These are phyloP conservation scores for Siniperca obscura DNA, from an alignment of 2,797 vertebrate genomes.

Conservation along the genomic window DNA sequence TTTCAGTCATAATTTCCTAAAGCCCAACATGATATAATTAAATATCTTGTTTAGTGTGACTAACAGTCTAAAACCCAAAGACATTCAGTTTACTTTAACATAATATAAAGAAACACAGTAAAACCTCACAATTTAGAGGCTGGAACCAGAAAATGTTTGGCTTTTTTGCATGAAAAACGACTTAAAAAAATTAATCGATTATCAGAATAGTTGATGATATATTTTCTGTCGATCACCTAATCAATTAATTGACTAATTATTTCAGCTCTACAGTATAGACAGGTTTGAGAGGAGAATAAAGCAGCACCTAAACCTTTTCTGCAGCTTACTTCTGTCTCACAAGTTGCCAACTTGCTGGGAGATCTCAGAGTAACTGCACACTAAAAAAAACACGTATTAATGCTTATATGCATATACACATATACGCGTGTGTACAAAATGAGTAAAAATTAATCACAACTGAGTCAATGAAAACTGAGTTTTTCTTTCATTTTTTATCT, in stretches of 20 bases:
- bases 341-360: background rate
- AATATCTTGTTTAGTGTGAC: too few relatives aligned
- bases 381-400: background rate
- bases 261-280: background rate
- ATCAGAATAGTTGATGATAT: background rate
- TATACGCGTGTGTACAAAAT: background rate
- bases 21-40: too few relatives aligned
- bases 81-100: too few relatives aligned
- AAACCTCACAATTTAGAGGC: too few relatives aligned
- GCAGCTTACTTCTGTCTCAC: background rate
- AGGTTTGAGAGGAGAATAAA: background rate
- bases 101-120: too few relatives aligned
- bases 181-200: background rate
- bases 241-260: background rate
- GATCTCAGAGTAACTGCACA: background rate
- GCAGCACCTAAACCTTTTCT: too few relatives aligned
- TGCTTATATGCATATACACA: background rate
- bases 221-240: background rate
- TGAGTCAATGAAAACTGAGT: background rate
- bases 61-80: too few relatives aligned
- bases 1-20: too few relatives aligned
- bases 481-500: background rate
- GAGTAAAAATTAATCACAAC: background rate
- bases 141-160: too few relatives aligned
- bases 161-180: background rate